Conservation (phyloP, 2,888 invertebrate genomes). For the Silvanus unidentatus region DNA sequence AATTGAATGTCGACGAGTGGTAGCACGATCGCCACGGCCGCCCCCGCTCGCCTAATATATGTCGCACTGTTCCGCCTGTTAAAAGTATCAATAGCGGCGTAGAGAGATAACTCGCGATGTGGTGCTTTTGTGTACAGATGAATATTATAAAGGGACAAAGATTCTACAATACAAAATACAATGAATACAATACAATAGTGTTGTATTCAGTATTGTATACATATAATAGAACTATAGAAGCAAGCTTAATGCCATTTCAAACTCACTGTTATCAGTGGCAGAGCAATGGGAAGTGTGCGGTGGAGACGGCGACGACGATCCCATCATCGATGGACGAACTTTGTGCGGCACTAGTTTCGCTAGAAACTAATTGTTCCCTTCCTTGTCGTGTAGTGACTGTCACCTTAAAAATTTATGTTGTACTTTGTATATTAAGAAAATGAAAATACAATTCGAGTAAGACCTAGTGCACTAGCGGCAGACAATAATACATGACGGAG, state of each 20-base stretch:
- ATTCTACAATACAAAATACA: conserved; percentile 46
- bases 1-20: too few relatives aligned
- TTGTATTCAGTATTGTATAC: conserved; percentile 47
- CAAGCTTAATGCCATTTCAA: conserved; percentile 48
- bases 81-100: conserved; percentile 44
- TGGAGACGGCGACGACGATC: too few relatives aligned
- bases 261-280: conserved; percentile 43
- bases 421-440: too few relatives aligned
- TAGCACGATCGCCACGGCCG: too few relatives aligned
- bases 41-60: too few relatives aligned
- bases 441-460: too few relatives aligned
- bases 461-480: too few relatives aligned
- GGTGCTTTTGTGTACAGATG: conserved; percentile 46
- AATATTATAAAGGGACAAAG: conserved; percentile 48
- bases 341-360: too few relatives aligned
- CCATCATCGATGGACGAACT: too few relatives aligned
- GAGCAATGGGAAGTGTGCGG: conserved; percentile 19
- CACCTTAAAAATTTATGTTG: too few relatives aligned
- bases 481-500: too few relatives aligned
- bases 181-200: conserved; percentile 46
- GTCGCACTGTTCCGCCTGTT: conserved; percentile 23
- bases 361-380: conserved; percentile 2
- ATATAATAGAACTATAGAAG: conserved; percentile 48
- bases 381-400: too few relatives aligned
- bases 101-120: conserved; percentile 44